Evolutionary conservation across 2,797 vertebrate species (phyloP), one percentile per base, ranked within the genome.

Genomic region (Enoplosus armatus): DNA sequence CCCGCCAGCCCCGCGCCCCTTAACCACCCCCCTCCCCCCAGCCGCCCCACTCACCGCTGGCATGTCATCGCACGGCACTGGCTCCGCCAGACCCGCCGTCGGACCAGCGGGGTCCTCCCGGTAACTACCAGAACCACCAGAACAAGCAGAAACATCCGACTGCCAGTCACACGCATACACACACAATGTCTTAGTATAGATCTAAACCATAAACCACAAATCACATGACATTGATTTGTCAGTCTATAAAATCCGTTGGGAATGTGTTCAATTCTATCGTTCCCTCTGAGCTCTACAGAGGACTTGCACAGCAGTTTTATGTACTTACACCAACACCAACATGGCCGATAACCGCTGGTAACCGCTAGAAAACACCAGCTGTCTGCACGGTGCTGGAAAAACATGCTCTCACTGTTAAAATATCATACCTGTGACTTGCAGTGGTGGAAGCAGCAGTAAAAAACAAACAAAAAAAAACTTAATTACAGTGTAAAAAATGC

Each of bases 51-150:
- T 79, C 94, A 95, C 86, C 94, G 94, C 89, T 96, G 95, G 95
- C 95, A 96, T 89, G 91, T 92, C 88, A 91, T 96, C 84, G 95
- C 94, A 68, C 94, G 92, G 80, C 95, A 95, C 91, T 95, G 95
- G 95, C 95, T 96, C 75, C 94, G 93, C 87, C 90, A 94, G 93
- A 94, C 95, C 82, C 95, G 95, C 86, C 76, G 92, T 90, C 93
- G 94, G 91, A 91, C 94, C 93, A 90, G 92, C 83, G 95, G 93
- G 92, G 90, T 89, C 91, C 83, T 92, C 90, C 92, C 88, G 95
- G 95, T 96, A 96, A 95, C 89, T 92, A 95, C 92, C 84, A 89
- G 82, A 89, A 76, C 62, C 64, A 80, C 39, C 79, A 54, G 82
- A 80, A 72, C 60, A 35, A 86, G 64, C 64, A 76, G 84, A 81